Evolutionary conservation across 2,113 vertebrate genomes (phyloP).

Genomic region (Erpornis zantholeuca): DNA sequence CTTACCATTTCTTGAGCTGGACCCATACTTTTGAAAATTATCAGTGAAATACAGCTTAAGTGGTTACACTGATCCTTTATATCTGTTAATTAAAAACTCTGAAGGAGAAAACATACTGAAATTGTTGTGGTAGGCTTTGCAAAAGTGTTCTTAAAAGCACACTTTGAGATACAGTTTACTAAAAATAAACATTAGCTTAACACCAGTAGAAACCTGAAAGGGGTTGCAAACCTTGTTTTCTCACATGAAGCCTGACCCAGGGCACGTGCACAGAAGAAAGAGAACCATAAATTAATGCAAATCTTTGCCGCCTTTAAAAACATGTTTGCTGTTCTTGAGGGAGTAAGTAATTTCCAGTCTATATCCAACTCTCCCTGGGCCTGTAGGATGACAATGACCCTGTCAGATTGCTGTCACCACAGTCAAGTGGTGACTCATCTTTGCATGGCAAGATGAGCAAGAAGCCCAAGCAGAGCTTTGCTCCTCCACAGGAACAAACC

Average conservation of each 20-base stretch:
- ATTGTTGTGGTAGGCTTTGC: background rate
- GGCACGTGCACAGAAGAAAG: background rate
- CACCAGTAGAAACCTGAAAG: constrained; percentile 4
- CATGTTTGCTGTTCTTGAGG: background rate
- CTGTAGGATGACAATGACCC: background rate
- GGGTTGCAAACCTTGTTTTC: background rate
- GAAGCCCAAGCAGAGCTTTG: background rate
- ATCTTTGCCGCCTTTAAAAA: background rate
- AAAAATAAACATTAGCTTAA: constrained; percentile 47
- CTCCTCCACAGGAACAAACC: background rate
- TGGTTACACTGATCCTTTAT: background rate
- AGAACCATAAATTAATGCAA: background rate
- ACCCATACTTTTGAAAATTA: background rate
- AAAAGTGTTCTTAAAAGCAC: constrained; percentile 3
- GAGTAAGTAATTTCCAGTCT: background rate
- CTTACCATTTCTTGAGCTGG: background rate
- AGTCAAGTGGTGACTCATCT: background rate
- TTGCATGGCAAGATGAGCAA: background rate
- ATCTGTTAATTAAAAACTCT: background rate
- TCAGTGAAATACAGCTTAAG: background rate
- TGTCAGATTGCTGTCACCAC: background rate
- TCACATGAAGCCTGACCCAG: background rate
- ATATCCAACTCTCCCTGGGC: background rate
- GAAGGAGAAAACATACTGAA: background rate
- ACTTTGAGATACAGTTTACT: background rate